Conservation (phyloP, 2,888 invertebrate genomes). For the Eristalinus sepulchralis region DNA sequence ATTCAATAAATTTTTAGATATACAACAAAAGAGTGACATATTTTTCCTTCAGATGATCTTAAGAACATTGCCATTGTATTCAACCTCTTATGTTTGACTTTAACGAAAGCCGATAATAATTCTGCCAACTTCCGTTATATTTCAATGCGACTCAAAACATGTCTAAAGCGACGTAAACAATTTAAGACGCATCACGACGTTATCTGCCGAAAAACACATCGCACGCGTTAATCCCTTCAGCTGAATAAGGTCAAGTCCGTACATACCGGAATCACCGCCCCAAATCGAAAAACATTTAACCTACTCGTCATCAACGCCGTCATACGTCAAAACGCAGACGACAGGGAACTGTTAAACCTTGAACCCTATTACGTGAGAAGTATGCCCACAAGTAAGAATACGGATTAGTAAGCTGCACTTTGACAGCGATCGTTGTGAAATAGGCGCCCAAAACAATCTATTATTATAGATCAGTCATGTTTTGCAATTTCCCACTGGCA, state of each 20-base stretch:
- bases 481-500: not conserved
- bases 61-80: no score
- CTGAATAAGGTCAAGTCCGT: not conserved
- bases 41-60: no score
- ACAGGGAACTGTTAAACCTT: not conserved
- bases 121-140: not conserved
- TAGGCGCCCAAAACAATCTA: not conserved
- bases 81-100: no score
- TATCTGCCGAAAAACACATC: not conserved
- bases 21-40: no score
- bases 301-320: not conserved
- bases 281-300: not conserved
- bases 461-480: not conserved
- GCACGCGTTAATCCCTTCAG: not conserved
- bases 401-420: not conserved
- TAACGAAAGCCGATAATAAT: not conserved
- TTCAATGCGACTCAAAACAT: not conserved
- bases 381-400: not conserved
- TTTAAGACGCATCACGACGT: not conserved
- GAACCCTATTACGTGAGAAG: not conserved
- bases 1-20: no score
- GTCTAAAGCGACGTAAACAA: not conserved
- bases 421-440: not conserved
- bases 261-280: not conserved
- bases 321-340: not conserved